Percentiles rank a stretch among this genome's conserved stretches.
Evolutionary conservation across 92 coral and sea anemone genomes (phyloP).

Genomic region (Umimayanthus chanpuru): DNA sequence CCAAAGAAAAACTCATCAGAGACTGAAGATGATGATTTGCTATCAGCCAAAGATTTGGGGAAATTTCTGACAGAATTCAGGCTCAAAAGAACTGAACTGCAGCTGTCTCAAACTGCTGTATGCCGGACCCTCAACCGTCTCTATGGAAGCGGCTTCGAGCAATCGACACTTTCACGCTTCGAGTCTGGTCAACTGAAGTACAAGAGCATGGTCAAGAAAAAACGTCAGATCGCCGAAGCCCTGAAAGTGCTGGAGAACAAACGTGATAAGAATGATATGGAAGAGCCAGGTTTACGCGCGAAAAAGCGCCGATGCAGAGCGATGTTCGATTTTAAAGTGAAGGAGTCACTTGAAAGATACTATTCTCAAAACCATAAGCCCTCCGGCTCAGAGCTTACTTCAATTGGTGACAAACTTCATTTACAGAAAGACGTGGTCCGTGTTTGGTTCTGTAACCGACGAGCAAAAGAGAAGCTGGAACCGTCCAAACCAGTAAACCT

Average conservation of each 20-base stretch:
- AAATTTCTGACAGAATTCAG: constrained; percentile 19
- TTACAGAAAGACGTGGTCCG: constrained; percentile 25
- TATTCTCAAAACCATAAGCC: constrained; percentile 5
- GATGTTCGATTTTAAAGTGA: neutral
- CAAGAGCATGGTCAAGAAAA: neutral
- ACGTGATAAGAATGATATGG: neutral
- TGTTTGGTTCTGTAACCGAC: constrained; percentile 33
- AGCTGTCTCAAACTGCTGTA: constrained; percentile 7
- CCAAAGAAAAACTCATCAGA: neutral
- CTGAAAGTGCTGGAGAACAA: neutral
- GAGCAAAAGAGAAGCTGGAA: constrained; percentile 17
- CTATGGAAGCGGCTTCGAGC: constrained; percentile 25
- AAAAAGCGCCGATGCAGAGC: constrained; percentile 20
- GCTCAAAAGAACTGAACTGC: constrained; percentile 8
- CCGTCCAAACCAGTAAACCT: neutral
- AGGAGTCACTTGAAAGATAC: constrained; percentile 4
- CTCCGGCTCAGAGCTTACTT: neutral
- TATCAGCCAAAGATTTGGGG: neutral
- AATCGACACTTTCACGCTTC: constrained; percentile 20
- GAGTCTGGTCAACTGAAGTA: constrained; percentile 14
- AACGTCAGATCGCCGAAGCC: constrained; percentile 9
- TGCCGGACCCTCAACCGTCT: neutral
- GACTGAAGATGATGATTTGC: neutral
- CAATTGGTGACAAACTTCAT: constrained; percentile 12
- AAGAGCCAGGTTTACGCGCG: neutral